A percentile compares a stretch with the other conserved stretches of the same genome.
Conservation (phyloP, 1,140 invertebrate species). For the Aporrectodea caliginosa region DNA sequence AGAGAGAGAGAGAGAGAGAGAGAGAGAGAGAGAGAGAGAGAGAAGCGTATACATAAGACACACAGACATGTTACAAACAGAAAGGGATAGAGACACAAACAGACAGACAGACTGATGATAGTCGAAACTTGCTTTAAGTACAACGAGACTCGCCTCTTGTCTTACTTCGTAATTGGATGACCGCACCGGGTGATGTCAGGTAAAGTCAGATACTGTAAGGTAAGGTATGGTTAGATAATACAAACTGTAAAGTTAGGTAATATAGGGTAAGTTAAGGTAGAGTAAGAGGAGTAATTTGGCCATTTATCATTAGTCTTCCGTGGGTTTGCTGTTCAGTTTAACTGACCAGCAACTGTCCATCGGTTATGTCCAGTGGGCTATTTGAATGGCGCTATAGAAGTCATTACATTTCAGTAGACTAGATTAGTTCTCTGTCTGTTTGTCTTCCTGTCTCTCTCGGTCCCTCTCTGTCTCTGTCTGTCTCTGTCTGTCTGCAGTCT, state of each 20-base stretch:
- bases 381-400: not conserved
- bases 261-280: too few relatives aligned
- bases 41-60: too few relatives aligned
- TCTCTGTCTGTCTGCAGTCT: not conserved
- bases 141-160: not conserved
- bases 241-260: too few relatives aligned
- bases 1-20: conserved; percentile 1
- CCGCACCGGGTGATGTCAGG: not conserved
- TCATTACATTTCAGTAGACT: not conserved
- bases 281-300: too few relatives aligned
- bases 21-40: conserved; percentile 1
- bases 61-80: too few relatives aligned
- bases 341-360: not conserved
- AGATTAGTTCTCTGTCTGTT: not conserved
- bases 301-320: not conserved
- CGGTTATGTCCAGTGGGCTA: not conserved
- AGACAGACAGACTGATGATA: not conserved
- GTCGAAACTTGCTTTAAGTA: not conserved
- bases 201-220: too few relatives aligned
- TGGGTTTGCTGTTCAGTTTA: not conserved
- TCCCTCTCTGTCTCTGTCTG: not conserved
- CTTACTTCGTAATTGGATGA: not conserved
- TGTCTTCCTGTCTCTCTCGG: not conserved
- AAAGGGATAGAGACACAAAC: not conserved
- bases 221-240: too few relatives aligned